Evolutionary conservation across 2,888 invertebrate species (phyloP), one percentile per base, ranked within the genome.

Genomic region (Brenthis daphne): DNA sequence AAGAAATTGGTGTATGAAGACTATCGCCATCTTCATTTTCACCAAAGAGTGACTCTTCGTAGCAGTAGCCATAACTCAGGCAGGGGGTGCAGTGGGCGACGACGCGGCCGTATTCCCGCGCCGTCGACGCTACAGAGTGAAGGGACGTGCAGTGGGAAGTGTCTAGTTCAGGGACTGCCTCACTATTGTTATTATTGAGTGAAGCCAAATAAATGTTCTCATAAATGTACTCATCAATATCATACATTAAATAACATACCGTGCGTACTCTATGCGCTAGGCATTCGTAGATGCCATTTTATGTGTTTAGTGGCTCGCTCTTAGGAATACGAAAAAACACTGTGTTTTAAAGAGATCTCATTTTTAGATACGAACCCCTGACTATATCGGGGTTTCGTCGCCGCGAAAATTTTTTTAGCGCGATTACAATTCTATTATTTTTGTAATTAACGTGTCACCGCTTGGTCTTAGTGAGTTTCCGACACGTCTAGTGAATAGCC

Each of bases 401-500:
- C n/a, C 16, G 16, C 37, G 11, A 11, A 8, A 2, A 2, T 53
- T 20, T 53, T 14, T 16, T 16, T 8, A 53, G 6, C 16, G 51
- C 16, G 51, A 16, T 16, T 16, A 43, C 37, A 43, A 43, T 43
- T 43, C 11, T 11, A 43, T 43, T 43, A 43, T 1, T 43, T 11
- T 43, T 1, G 2, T 11, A 43, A 29, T 29, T 29, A 29, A 29
- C 29, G 29, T 29, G 29, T 29, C 29, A 29, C 29, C 29, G 5
- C 29, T 29, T 29, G 29, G 29, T 29, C 29, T 29, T 29, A 29
- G 29, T 29, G 29, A 3, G 29, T 29, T 29, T 4, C 29, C 29
- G 29, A 74, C 77, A 73, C 75, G 79, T 76, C 76, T 79, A 79
- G 73, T 74, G 72, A 77, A 74, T 77, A 83, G 80, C 84, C 84